These are phyloP conservation scores for Cyrtodaria siliqua DNA, from an alignment of 2,888 invertebrate species.

Conservation along the genomic window DNA sequence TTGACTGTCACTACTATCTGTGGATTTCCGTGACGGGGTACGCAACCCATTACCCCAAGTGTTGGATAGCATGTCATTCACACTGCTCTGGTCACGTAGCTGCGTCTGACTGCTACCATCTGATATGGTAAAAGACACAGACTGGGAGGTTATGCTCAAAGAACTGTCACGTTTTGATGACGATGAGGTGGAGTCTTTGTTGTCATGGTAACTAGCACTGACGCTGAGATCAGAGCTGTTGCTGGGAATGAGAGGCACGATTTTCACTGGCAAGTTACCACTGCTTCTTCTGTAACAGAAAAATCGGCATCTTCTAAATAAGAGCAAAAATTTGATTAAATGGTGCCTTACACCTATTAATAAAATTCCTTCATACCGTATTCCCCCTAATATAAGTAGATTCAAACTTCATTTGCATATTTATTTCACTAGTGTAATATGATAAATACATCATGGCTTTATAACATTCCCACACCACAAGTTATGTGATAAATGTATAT, in stretches of 20 bases:
- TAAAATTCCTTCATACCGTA: no score
- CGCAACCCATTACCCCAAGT: slow-evolving; percentile 10
- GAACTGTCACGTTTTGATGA: slow-evolving; percentile 36
- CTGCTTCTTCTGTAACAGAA: slow-evolving; percentile 42
- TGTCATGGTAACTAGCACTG: slow-evolving; percentile 20
- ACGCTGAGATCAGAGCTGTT: slow-evolving; percentile 22
- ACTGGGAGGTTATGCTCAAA: slow-evolving; percentile 26
- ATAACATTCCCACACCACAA: no score
- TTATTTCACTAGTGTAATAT: no score
- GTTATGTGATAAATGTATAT: no score
- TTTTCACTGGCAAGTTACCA: slow-evolving; percentile 9
- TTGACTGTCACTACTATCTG: slow-evolving; percentile 53
- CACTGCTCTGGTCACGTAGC: neutral
- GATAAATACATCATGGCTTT: no score
- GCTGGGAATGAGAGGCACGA: neutral
- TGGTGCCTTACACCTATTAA: no score
- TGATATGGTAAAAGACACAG: slow-evolving; percentile 12
- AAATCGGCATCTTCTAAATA: neutral
- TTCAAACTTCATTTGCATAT: no score
- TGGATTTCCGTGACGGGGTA: slow-evolving; percentile 36
- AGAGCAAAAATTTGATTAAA: no score
- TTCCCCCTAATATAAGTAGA: no score
- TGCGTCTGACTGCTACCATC: neutral
- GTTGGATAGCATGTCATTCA: slow-evolving; percentile 19
- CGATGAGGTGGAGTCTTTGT: neutral